Base-by-base conservation (phyloP, 2,888 invertebrate genomes). In the Myathropa florea region DNA sequence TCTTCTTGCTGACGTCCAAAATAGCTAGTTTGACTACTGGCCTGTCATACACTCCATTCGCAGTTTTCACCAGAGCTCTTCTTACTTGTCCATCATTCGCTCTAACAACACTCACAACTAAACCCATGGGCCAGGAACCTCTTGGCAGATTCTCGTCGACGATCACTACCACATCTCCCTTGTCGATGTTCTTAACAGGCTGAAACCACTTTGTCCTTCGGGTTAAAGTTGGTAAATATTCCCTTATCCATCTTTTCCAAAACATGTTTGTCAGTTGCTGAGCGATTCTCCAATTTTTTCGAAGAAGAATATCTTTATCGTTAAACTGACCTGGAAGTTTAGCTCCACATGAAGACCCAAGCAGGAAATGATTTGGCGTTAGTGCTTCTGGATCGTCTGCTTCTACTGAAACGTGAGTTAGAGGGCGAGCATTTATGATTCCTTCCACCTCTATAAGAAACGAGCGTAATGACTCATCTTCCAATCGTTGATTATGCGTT, bases 191-290 rank as follows among this genome's bases (percentile, higher is more conserved):
- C 18, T 30, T 33, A 10, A 36, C 63, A n/a, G 26, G 68, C 0
- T 28, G 10, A 33, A 88, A 88, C 79, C 88, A 88, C 30, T 87
- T 83, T 2, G 65, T 76, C 28, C 87, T 30, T 12, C 75, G 12
- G 0, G 78, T 57, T 6, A 88, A 28, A 0, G 26, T 60, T 2
- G 60, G 60, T 2, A 71, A 28, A 26, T 71, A 57, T n/a, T 57
- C 68, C 0, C 39, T 14, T 12, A 60, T 9, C 60, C 39, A 71
- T 4, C 39, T 23, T 21, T 23, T 53, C 53, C 53, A 72, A 7
- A 63, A 72, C 6, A 23, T 7, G 7, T 61, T 30, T 0, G 2
- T 21, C 7, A 61, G 4, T 7, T 61, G 72, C 6, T 72, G 72
- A 46, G 21, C 14, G 0, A 14, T 30, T 26, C 53, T 28, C 53